Evolutionary conservation across 2,797 vertebrate genomes (phyloP), one percentile per base, ranked within the genome.

Genomic region (Sebastes diploproa): DNA sequence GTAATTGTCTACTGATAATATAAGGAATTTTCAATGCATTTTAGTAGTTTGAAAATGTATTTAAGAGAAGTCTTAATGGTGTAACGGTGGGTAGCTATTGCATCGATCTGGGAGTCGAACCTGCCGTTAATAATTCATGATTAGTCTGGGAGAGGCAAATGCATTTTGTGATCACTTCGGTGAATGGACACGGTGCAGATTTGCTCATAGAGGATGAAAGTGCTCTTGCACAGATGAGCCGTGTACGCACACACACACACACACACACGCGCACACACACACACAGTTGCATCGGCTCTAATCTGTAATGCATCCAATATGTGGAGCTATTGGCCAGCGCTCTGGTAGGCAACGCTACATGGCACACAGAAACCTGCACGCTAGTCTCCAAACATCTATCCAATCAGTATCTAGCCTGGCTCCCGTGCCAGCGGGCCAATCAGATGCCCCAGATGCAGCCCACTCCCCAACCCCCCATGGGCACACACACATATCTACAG

Each of bases 91-190:
- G 75, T 22, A 61, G 80, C 72, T 46, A 46, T 63, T 16, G 77
- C 89, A 93, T 94, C 61, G 87, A 94, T 92, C 79, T 20, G 32
- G 68, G 71, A 88, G 83, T 91, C 85, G 93, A 94, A 92, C 88
- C 89, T 90, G 81, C 84, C 59, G 69, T 95, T 92, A 94, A 94
- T 94, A 94, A 94, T 95, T 92, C 87, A 95, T 89, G 83, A 82
- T 77, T 81, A 85, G 88, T 92, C 93, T 91, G 89, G 77, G 73
- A 85, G 89, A 92, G 85, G 87, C 72, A 88, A 92, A 95, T 88
- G 90, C 89, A 91, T 93, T 92, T 88, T 30, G 60, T 76, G 85
- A 92, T 94, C 77, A 82, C 77, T 75, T 82, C 67, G 25, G 67
- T 79, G 87, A 91, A 75, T 20, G 34, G 54, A 89, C 88, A 90